Conservation (phyloP, 2,888 invertebrate genomes). For the Pinctada fucata region DNA sequence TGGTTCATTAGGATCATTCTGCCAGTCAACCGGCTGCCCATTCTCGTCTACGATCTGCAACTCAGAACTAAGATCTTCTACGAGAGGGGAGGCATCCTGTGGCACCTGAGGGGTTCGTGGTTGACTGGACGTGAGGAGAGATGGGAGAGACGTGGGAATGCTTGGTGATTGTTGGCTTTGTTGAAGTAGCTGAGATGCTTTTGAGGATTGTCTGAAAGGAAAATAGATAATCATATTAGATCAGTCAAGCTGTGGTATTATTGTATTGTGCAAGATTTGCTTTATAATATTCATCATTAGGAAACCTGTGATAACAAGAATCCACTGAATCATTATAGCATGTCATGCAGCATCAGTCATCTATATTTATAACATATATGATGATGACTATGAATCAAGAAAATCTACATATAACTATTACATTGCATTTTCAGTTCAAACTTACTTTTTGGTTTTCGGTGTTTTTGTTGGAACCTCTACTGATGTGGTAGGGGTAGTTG, state of each 20-base stretch:
- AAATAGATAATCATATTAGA: too few relatives aligned
- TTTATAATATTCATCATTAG: too few relatives aligned
- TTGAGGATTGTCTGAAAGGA: conserved; percentile 63
- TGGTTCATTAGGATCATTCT: conserved; percentile 96
- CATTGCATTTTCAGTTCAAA: not conserved
- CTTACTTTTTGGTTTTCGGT: conserved; percentile 70
- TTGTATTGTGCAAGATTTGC: too few relatives aligned
- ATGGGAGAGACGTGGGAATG: conserved; percentile 41
- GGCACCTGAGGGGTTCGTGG: conserved; percentile 71
- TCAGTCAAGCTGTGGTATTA: too few relatives aligned
- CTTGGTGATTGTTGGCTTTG: conserved; percentile 45
- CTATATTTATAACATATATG: too few relatives aligned
- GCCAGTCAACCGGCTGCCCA: conserved; percentile 83
- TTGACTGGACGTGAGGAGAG: conserved; percentile 27
- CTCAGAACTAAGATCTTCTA: conserved; percentile 62
- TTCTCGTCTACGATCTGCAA: conserved; percentile 70
- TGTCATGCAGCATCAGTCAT: too few relatives aligned
- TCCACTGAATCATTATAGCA: too few relatives aligned
- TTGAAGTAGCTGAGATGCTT: conserved; percentile 61
- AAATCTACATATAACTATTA: too few relatives aligned
- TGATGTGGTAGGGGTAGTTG: conserved; percentile 57
- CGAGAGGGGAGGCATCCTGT: conserved; percentile 78
- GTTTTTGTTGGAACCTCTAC: conserved; percentile 46
- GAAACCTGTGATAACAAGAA: too few relatives aligned
- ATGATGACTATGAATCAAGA: not conserved